These are phyloP conservation scores for Vireo altiloquus DNA, from an alignment of 2,113 vertebrate genomes.

Conservation along the genomic window DNA sequence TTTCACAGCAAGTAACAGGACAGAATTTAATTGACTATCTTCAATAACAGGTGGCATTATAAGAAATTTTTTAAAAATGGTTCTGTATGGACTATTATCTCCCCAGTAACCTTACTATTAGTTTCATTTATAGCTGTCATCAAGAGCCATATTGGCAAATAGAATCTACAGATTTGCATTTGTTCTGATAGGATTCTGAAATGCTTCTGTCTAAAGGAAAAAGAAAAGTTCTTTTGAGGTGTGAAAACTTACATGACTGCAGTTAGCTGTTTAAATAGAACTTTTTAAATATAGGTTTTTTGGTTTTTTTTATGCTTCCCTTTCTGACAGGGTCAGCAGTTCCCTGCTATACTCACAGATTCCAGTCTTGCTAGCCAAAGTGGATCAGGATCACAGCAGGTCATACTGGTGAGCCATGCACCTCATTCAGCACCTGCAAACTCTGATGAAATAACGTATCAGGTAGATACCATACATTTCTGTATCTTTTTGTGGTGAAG, in stretches of 20 bases:
- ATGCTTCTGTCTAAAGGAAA: not conserved
- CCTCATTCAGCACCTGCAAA: constrained; percentile 66
- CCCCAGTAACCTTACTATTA: not conserved
- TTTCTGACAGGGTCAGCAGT: constrained; percentile 82
- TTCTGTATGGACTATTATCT: not conserved
- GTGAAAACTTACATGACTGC: not conserved
- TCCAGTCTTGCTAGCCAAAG: constrained; percentile 77
- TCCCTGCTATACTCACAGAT: constrained; percentile 86
- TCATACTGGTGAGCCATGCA: constrained; percentile 89
- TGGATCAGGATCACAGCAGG: constrained; percentile 78
- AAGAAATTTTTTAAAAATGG: not conserved
- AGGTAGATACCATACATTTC: constrained; percentile 52
- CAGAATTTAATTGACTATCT: not conserved
- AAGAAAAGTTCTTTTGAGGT: not conserved
- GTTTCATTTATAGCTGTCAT: not conserved
- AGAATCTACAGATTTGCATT: not conserved
- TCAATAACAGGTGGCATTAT: not conserved
- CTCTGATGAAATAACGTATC: constrained; percentile 73
- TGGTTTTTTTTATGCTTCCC: not conserved
- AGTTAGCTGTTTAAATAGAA: not conserved
- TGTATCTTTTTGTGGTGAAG: not conserved
- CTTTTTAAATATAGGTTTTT: not conserved
- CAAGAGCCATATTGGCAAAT: not conserved
- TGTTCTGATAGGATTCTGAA: not conserved
- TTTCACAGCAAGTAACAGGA: not conserved